Evolutionary conservation across 2,888 invertebrate genomes (phyloP), one percentile per base, ranked within the genome.

Genomic region (Troides oblongomaculatus): DNA sequence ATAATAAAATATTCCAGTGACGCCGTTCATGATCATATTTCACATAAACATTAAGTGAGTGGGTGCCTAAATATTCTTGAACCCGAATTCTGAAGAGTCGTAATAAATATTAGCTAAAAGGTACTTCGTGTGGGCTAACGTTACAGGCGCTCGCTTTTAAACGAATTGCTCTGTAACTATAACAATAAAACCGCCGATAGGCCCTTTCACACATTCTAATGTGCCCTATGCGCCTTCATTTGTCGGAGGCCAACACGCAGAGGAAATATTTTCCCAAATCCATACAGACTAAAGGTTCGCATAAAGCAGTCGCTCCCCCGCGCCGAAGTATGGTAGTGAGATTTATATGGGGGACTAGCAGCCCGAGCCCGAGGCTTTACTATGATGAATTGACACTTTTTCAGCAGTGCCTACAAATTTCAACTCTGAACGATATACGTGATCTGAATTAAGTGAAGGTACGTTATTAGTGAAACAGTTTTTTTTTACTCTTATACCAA

Each of bases 251-350:
- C 84, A 88, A 89, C 90, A 91, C 90, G 91, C 83, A 87, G 85
- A 86, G 89, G 92, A 91, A 92, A 93, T 93, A 93, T 93, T 93
- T 92, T 88, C 87, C 90, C 89, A 92, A 93, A 93, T 93, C 93
- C 93, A 93, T 93, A 93, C 92, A 90, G 92, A 92, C 93, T 92
- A 92, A 92, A 93, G 92, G 90, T 90, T 92, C 92, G 84, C 93
- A 92, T 93, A 93, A 93, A 93, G 87, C 90, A 93, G 89, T 89
- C 91, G 90, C 87, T 89, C 91, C 90, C 68, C 89, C 88, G 86
- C 90, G 90, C 88, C 88, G 89, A 90, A 92, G 93, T 92, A 92
- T 91, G 90, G 89, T 90, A 93, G 92, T 90, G 87, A 92, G 93
- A 93, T 93, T 93, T 93, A 93, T 92, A 79, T 78, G 81, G 84